phyloP scores from a whole-genome alignment of 2,888 invertebrate species.

The Spatulosminthurus flaviceps region DNA sequence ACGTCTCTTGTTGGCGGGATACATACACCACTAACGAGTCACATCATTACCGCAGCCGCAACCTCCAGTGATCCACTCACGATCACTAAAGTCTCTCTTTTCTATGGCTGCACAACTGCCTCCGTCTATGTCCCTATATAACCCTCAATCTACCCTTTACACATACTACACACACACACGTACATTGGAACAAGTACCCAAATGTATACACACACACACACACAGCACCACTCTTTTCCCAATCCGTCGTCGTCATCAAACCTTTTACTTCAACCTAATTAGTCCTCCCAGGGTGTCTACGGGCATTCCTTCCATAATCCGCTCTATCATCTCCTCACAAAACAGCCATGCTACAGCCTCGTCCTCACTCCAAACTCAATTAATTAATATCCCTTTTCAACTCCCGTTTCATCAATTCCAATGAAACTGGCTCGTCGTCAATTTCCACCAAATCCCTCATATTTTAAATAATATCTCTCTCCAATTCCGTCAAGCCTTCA shows the following conservation, averaged over 20 bases:
- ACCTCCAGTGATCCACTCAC: constrained; percentile 40
- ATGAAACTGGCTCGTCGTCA: constrained; percentile 10
- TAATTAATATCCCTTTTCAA: constrained; percentile 39
- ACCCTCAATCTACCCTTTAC: not conserved
- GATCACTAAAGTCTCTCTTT: constrained; percentile 24
- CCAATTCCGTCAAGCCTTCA: constrained; percentile 7
- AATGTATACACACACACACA: not conserved
- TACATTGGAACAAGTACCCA: not conserved
- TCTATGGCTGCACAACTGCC: not conserved
- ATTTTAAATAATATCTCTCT: constrained; percentile 18
- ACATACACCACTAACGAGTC: constrained; percentile 44
- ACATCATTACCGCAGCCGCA: constrained; percentile 47
- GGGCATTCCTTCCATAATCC: constrained; percentile 41
- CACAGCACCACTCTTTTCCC: not conserved
- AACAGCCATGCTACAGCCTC: constrained; percentile 11
- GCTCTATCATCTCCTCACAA: constrained; percentile 41
- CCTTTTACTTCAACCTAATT: constrained; percentile 41
- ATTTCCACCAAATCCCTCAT: constrained; percentile 9
- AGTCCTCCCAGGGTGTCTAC: constrained; percentile 41
- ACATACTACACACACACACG: not conserved
- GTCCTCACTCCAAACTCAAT: constrained; percentile 36
- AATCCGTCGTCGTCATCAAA: constrained; percentile 27
- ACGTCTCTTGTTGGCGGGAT: not conserved
- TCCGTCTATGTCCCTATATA: not conserved
- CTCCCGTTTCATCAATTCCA: constrained; percentile 21